Evolutionary conservation across 2,888 invertebrate species (phyloP).

Genomic region (Trichacis sp.): DNA sequence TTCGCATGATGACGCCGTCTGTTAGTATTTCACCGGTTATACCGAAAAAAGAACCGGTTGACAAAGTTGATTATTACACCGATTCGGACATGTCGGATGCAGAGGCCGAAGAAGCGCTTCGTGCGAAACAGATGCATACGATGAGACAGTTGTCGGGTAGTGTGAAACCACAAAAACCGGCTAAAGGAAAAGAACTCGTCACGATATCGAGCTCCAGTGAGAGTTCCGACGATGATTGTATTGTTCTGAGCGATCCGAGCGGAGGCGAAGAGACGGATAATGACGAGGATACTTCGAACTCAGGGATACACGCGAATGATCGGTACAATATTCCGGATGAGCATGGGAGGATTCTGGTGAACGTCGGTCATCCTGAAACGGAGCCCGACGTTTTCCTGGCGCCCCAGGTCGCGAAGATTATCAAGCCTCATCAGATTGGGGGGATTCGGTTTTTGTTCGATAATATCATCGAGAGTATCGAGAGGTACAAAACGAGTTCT

Average conservation of each 20-base stretch:
- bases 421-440: constrained; percentile 97
- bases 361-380: constrained; percentile 90
- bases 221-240: constrained; percentile 86
- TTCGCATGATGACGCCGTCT: constrained; percentile 70
- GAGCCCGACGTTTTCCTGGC: constrained; percentile 94
- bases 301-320: constrained; percentile 94
- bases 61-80: constrained; percentile 62
- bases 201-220: constrained; percentile 81
- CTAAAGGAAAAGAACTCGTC: constrained; percentile 73
- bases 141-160: constrained; percentile 49
- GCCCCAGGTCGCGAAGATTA: constrained; percentile 88
- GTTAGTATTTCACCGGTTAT: constrained; percentile 70
- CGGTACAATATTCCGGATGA: constrained; percentile 91
- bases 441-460: constrained; percentile 96
- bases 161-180: constrained; percentile 50
- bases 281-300: constrained; percentile 90
- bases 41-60: constrained; percentile 63
- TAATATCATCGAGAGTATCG: constrained; percentile 94
- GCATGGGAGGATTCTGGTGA: constrained; percentile 91
- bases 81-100: constrained; percentile 65
- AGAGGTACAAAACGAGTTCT: constrained; percentile 76
- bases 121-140: constrained; percentile 59
- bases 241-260: constrained; percentile 86
- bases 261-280: constrained; percentile 83
- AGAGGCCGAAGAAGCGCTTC: constrained; percentile 57